Conservation (phyloP, 2,113 vertebrate genomes). For the Cettia cetti region DNA sequence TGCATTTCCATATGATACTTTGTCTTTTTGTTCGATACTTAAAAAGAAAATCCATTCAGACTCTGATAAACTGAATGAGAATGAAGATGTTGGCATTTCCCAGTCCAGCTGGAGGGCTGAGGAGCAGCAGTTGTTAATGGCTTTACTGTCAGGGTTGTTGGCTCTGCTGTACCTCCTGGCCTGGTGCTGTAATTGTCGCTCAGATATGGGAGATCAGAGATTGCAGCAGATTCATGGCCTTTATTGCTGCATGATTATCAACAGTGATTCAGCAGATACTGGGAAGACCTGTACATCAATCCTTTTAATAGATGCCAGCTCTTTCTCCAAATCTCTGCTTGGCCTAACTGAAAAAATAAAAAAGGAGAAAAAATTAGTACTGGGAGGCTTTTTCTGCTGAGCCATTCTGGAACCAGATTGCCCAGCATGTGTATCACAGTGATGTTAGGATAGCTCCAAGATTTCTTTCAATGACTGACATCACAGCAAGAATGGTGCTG, state of each 20-base stretch:
- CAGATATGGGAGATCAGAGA: neutral
- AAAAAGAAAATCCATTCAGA: neutral
- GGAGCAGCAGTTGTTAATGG: neutral
- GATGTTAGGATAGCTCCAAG: neutral
- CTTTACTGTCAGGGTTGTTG: neutral
- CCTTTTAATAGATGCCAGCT: neutral
- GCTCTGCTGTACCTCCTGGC: neutral
- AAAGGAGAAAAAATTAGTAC: neutral
- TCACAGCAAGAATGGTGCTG: neutral
- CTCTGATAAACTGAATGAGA: neutral
- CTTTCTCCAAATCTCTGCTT: neutral
- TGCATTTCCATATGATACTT: neutral
- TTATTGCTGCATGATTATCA: neutral
- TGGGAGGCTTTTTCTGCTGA: neutral
- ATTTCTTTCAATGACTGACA: neutral
- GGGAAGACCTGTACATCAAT: neutral
- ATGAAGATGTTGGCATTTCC: conserved; percentile 18
- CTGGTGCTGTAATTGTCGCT: neutral
- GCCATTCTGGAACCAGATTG: neutral
- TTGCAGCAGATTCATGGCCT: neutral
- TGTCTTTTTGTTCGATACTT: neutral
- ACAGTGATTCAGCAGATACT: neutral
- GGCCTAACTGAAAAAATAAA: neutral
- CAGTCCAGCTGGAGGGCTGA: neutral
- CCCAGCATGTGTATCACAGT: neutral